phyloP scores from a whole-genome alignment of 1,140 invertebrate species.

The Drosophila tani region DNA sequence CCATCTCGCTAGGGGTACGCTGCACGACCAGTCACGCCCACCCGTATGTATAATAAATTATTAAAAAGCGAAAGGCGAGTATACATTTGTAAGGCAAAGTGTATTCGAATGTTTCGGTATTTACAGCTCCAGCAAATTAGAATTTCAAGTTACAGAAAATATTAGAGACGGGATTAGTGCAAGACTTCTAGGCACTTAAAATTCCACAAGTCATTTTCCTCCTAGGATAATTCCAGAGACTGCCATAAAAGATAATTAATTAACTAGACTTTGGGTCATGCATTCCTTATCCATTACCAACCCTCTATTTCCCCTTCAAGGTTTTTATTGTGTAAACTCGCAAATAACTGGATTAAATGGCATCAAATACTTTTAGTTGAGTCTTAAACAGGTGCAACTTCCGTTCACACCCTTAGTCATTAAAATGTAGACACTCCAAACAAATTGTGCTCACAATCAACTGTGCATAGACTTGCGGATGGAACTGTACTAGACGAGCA shows the following conservation, averaged over 20 bases:
- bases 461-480: conserved; percentile 37
- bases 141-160: conserved; percentile 26
- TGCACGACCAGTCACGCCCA: conserved; percentile 41
- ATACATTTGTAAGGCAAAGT: conserved; percentile 63
- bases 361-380: conserved; percentile 78
- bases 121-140: conserved; percentile 20
- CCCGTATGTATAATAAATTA: conserved; percentile 60
- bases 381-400: conserved; percentile 73
- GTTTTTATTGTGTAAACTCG: conserved; percentile 81
- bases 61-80: conserved; percentile 58
- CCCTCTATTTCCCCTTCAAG: conserved; percentile 9
- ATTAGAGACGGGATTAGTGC: conserved; percentile 35
- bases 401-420: conserved; percentile 32
- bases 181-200: conserved; percentile 24
- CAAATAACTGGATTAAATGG: conserved; percentile 82
- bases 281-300: conserved; percentile 40
- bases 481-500: conserved; percentile 44
- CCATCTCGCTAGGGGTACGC: conserved; percentile 51
- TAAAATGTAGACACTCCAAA: conserved; percentile 24
- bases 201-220: conserved; percentile 53
- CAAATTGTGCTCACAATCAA: conserved; percentile 7
- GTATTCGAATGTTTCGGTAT: conserved; percentile 44
- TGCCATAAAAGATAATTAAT: conserved; percentile 69
- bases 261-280: conserved; percentile 75
- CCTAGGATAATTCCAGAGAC: conserved; percentile 21